A percentile compares a stretch with the other conserved stretches of the same genome.
Evolutionary conservation across 2,797 vertebrate genomes (phyloP).

Genomic region (Hylomyscus alleni): DNA sequence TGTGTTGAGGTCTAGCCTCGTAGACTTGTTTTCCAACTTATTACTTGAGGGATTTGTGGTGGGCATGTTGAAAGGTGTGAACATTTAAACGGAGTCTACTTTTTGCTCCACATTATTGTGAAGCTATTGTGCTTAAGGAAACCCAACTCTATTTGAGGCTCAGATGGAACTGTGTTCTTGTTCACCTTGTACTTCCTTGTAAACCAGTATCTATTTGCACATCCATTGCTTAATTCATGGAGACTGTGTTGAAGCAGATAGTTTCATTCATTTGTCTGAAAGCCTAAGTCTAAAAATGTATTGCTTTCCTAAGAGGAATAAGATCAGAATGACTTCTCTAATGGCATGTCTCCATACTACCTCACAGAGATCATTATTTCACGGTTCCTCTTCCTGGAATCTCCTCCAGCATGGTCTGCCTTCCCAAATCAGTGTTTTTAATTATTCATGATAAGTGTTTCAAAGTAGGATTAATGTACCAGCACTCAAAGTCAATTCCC

Average conservation of each 20-base stretch:
- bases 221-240: background rate
- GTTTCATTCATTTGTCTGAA: constrained; percentile 53
- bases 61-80: background rate
- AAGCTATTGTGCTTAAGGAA: background rate
- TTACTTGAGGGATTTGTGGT: background rate
- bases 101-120: constrained; percentile 22
- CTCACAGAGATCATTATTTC: constrained; percentile 63
- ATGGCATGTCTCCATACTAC: constrained; percentile 51
- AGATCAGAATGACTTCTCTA: constrained; percentile 64
- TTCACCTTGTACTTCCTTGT: background rate
- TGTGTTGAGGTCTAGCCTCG: constrained; percentile 9
- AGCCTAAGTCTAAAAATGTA: background rate
- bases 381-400: constrained; percentile 79
- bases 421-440: constrained; percentile 84
- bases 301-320: constrained; percentile 43
- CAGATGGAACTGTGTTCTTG: background rate
- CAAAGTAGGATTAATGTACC: constrained; percentile 85
- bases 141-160: background rate
- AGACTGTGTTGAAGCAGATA: constrained; percentile 5
- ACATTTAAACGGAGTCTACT: background rate
- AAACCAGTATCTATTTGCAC: constrained; percentile 8
- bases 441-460: constrained; percentile 90
- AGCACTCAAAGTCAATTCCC: constrained; percentile 82
- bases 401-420: constrained; percentile 70
- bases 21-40: background rate